Conservation (phyloP, 2,888 invertebrate genomes). For the Nymphalis urticae region DNA sequence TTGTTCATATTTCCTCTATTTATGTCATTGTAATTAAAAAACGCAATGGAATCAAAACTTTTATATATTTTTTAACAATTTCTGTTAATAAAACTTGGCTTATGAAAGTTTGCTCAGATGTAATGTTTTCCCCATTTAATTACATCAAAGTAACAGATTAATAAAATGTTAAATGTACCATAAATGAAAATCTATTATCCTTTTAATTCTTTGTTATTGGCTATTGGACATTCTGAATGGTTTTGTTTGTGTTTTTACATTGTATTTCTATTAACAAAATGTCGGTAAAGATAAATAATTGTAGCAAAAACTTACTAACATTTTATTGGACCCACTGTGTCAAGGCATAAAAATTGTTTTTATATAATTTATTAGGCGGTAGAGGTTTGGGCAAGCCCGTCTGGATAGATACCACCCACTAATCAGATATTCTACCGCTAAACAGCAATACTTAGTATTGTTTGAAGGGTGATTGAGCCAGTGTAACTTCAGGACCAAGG, state of each 20-base stretch:
- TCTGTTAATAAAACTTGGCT: not conserved
- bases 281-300: too few relatives aligned
- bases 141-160: slow-evolving; percentile 4
- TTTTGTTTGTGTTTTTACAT: not conserved
- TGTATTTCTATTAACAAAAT: too few relatives aligned
- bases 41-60: not conserved
- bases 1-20: not conserved
- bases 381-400: too few relatives aligned
- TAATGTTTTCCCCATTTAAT: slow-evolving; percentile 11
- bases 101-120: slow-evolving; percentile 1
- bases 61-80: not conserved
- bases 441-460: too few relatives aligned
- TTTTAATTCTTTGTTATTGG: not conserved
- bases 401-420: too few relatives aligned
- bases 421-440: too few relatives aligned
- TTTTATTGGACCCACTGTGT: too few relatives aligned
- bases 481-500: too few relatives aligned
- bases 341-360: too few relatives aligned
- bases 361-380: too few relatives aligned
- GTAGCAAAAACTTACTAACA: too few relatives aligned
- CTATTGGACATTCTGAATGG: not conserved
- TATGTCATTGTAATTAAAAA: not conserved
- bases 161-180: not conserved
- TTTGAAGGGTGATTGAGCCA: too few relatives aligned
- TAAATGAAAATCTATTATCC: not conserved